Evolutionary conservation across 2,113 vertebrate species (phyloP).

Genomic region (Xyliphius kryptos): DNA sequence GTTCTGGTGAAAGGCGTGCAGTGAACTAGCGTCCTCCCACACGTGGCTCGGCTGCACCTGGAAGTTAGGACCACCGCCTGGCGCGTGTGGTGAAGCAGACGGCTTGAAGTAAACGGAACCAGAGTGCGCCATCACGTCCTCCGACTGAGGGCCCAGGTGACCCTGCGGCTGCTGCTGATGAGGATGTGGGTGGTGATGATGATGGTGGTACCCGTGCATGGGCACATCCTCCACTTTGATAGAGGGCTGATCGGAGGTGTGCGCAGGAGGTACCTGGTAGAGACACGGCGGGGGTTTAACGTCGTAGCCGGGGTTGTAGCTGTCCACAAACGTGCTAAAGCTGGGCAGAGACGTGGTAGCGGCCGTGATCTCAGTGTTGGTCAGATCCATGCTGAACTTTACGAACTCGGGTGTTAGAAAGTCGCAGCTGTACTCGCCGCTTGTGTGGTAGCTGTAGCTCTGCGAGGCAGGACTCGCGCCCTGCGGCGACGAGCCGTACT

Average conservation of each 20-base stretch:
- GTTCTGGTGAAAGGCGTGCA: conserved; percentile 97
- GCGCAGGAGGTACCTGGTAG: conserved; percentile 86
- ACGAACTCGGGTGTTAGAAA: conserved; percentile 98
- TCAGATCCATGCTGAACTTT: conserved; percentile 99
- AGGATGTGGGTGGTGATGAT: conserved; percentile 16
- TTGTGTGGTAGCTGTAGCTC: conserved; percentile 97
- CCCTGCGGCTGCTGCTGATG: conserved; percentile 58
- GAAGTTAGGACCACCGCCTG: conserved; percentile 86
- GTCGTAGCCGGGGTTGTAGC: conserved; percentile 96
- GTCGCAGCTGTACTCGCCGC: conserved; percentile 98
- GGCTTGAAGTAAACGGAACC: conserved; percentile 98
- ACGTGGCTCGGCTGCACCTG: conserved; percentile 87
- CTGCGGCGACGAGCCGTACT: conserved; percentile 99
- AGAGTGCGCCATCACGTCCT: conserved; percentile 91
- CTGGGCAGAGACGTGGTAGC: conserved; percentile 97
- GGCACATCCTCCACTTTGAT: conserved; percentile 98
- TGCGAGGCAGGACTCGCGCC: conserved; percentile 99
- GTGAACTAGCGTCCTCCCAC: conserved; percentile 94
- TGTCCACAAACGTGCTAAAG: conserved; percentile 99
- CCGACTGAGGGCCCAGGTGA: conserved; percentile 83
- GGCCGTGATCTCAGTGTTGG: conserved; percentile 98
- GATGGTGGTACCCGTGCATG: conserved; percentile 88
- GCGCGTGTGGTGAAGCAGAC: conserved; percentile 55
- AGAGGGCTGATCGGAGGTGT: conserved; percentile 88
- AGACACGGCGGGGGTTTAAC: conserved; percentile 98